Evolutionary conservation across 2,113 vertebrate genomes (phyloP), one percentile per base, ranked within the genome.

Genomic region (Callaeas wilsoni): DNA sequence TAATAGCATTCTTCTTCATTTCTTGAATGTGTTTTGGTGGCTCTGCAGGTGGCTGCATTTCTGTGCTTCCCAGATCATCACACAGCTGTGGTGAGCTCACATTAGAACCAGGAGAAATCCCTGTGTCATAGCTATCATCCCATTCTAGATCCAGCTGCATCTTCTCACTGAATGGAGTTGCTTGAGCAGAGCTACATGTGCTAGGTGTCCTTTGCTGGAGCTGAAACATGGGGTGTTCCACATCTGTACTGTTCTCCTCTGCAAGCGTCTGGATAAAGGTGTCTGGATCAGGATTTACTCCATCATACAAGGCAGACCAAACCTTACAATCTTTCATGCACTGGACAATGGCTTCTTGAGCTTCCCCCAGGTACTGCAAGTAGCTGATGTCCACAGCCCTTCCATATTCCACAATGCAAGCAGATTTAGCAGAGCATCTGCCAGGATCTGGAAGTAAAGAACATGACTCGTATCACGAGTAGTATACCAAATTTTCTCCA

Each of bases 41-140:
- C 26, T 99, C 98, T 1, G 93, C 79, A 2, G 97, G 97, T 30
- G 78, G 95, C 14, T 96, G 94, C 8, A 78, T 50, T 13, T 94
- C 81, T 13, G 91, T 29, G 12, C 35, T 88, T 49, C 95, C 97
- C 29, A 89, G 18, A 12, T 96, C 90, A 15, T 95, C 94, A 5
- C 62, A 80, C 0, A 75, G 94, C 29, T 94, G 97, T 0, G 89
- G 95, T 19, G 97, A 97, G 69, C 96, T 96, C n/a, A 67, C 87
- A 3, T 97, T 96, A 6, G 97, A 97, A 56, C 97, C 97, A 6
- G 97, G 97, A 33, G 98, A 98, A 95, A 99, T 98, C 9, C 98
- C 98, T 0, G 98, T 99, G 33, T 99, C 99, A 1, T 99, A 99
- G 92, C 98, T 99, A 64, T 99, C 98, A 20, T 99, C 99, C 99